A percentile compares a stretch with the other conserved stretches of the same genome.
Evolutionary conservation across 1,140 invertebrate genomes (phyloP).

Genomic region (Heliconius himera): DNA sequence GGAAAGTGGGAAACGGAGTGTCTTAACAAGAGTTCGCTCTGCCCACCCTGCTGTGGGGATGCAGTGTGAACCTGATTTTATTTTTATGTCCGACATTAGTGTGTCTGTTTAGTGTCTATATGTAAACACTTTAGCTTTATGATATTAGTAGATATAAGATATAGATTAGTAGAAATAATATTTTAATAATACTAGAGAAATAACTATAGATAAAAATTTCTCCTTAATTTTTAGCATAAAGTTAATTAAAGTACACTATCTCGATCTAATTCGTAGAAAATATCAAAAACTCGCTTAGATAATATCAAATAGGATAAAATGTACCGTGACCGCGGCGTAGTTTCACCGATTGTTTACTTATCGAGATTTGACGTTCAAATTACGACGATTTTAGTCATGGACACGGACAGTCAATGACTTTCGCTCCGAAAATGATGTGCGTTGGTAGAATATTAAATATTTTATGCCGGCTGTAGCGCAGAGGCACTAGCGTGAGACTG

Average conservation of each 20-base stretch:
- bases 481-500: too few species aligned
- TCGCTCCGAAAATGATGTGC: constrained; percentile 15
- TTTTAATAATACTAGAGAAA: too few species aligned
- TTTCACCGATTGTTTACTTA: constrained; percentile 30
- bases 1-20: too few species aligned
- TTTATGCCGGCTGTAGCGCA: too few species aligned
- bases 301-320: constrained; percentile 22
- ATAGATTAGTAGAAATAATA: too few species aligned
- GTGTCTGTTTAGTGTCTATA: too few species aligned
- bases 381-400: constrained; percentile 25
- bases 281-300: not conserved
- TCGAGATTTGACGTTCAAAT: constrained; percentile 28
- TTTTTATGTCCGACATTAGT: too few species aligned
- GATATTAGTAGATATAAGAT: too few species aligned
- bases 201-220: not conserved
- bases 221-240: constrained; percentile 8
- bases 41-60: not conserved
- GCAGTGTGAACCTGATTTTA: not conserved
- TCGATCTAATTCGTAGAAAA: constrained; percentile 13
- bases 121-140: too few species aligned
- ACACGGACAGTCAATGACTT: not conserved
- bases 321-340: constrained; percentile 9
- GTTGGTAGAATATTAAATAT: not conserved
- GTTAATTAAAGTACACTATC: constrained; percentile 3
- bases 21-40: not conserved